These are phyloP conservation scores for Cantharis lateralis DNA, from an alignment of 2,888 invertebrate species.

Conservation along the genomic window DNA sequence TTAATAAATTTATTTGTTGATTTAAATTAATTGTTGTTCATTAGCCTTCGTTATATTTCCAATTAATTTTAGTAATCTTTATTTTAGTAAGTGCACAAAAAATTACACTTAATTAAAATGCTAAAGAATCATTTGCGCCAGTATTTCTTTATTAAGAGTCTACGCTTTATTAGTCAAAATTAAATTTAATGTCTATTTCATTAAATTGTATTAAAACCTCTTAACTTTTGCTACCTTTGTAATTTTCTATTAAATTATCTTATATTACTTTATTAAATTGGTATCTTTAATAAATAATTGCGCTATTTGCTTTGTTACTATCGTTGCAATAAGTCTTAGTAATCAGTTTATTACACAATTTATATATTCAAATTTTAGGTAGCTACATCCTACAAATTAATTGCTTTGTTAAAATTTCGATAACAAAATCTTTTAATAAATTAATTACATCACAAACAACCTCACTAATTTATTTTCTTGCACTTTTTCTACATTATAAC, in stretches of 20 bases:
- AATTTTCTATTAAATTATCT: neutral
- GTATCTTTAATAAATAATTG: neutral
- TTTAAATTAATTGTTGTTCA: constrained; percentile 16
- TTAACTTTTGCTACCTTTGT: neutral
- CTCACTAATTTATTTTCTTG: neutral
- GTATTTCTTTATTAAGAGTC: constrained; percentile 25
- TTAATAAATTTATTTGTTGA: constrained; percentile 17
- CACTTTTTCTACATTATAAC: neutral
- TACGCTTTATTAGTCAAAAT: constrained; percentile 27
- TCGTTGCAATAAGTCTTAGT: neutral
- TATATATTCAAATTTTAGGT: neutral
- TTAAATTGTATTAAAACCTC: constrained; percentile 23
- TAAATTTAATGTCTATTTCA: constrained; percentile 24
- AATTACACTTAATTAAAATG: constrained; percentile 21
- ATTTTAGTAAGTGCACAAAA: constrained; percentile 14
- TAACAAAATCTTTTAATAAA: neutral
- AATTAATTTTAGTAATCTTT: constrained; percentile 24
- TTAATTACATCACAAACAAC: neutral
- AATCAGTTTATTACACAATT: neutral
- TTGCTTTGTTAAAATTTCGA: neutral
- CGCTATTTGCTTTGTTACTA: neutral
- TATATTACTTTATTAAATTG: neutral
- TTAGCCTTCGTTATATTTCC: constrained; percentile 16
- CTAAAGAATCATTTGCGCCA: constrained; percentile 18
- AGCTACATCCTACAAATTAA: neutral